phyloP scores from a whole-genome alignment of 2,888 invertebrate genomes.

The Megaustenia siamemsis region DNA sequence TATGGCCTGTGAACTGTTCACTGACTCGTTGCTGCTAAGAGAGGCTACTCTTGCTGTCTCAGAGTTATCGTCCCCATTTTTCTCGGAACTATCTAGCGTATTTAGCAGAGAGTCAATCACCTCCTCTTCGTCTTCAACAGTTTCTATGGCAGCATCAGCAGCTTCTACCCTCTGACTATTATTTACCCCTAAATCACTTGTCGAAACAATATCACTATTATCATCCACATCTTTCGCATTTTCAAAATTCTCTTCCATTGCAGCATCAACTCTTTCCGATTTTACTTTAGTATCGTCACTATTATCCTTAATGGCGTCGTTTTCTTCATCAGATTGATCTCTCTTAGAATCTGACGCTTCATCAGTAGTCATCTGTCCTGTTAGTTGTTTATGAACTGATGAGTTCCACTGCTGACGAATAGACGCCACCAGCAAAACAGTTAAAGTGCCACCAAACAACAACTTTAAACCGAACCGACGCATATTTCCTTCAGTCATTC shows the following conservation, averaged over 20 bases:
- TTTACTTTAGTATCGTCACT: not conserved
- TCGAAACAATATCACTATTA: not conserved
- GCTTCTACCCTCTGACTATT: not conserved
- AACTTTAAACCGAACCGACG: constrained; percentile 12
- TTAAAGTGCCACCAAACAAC: not conserved
- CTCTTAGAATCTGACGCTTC: no score
- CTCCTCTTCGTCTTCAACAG: not conserved
- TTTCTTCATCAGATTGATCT: not conserved
- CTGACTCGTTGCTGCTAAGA: not conserved
- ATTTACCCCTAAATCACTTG: not conserved
- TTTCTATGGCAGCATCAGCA: not conserved
- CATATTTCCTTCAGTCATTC: constrained; percentile 5
- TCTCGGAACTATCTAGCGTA: not conserved
- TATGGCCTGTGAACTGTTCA: not conserved
- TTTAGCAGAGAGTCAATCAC: not conserved
- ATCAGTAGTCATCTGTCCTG: not conserved
- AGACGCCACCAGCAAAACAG: not conserved
- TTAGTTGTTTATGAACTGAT: not conserved
- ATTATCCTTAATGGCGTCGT: no score
- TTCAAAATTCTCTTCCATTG: not conserved
- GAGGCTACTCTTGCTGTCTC: not conserved
- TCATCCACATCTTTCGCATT: not conserved
- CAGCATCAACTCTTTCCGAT: not conserved
- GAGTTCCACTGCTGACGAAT: constrained; percentile 25
- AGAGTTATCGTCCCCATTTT: not conserved